Percentiles rank a stretch among this genome's conserved stretches.
phyloP scores from a whole-genome alignment of 2,888 invertebrate genomes.

The Harpalus rubripes region DNA sequence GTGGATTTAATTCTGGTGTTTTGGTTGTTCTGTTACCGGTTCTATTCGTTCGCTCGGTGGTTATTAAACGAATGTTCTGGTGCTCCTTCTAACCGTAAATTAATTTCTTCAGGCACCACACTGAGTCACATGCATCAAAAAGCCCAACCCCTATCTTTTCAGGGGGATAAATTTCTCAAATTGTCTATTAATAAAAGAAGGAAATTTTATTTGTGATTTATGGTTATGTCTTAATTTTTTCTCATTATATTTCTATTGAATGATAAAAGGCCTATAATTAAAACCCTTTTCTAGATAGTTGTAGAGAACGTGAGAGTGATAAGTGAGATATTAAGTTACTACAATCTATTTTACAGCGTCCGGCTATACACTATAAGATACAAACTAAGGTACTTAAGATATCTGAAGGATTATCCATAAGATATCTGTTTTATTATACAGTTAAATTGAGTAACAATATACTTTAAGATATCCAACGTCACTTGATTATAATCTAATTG shows the following conservation, averaged over 20 bases:
- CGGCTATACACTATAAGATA: constrained; percentile 33
- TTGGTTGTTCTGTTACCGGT: constrained; percentile 8
- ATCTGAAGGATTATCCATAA: constrained; percentile 31
- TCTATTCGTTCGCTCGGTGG: constrained; percentile 4
- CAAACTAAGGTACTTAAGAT: constrained; percentile 34
- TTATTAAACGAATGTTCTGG: constrained; percentile 20
- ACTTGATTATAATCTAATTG: constrained; percentile 41
- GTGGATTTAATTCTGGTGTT: constrained; percentile 5
- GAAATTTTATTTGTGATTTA: constrained; percentile 24
- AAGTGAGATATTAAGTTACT: constrained; percentile 16
- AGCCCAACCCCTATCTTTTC: constrained; percentile 22
- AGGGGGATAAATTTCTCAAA: constrained; percentile 24
- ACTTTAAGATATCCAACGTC: constrained; percentile 6
- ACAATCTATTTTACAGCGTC: background rate
- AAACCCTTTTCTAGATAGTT: constrained; percentile 12
- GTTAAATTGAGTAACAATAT: constrained; percentile 44
- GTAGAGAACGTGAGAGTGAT: constrained; percentile 19
- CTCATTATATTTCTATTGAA: constrained; percentile 29
- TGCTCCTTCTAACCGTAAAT: constrained; percentile 13
- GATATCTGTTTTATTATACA: constrained; percentile 27
- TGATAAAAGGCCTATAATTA: constrained; percentile 2
- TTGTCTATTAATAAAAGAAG: constrained; percentile 30
- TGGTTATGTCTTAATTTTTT: constrained; percentile 28
- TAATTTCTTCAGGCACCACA: constrained; percentile 27
- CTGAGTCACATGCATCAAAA: constrained; percentile 26